Evolutionary conservation across 2,888 invertebrate genomes (phyloP).

Genomic region (Diachrysia chrysitis): DNA sequence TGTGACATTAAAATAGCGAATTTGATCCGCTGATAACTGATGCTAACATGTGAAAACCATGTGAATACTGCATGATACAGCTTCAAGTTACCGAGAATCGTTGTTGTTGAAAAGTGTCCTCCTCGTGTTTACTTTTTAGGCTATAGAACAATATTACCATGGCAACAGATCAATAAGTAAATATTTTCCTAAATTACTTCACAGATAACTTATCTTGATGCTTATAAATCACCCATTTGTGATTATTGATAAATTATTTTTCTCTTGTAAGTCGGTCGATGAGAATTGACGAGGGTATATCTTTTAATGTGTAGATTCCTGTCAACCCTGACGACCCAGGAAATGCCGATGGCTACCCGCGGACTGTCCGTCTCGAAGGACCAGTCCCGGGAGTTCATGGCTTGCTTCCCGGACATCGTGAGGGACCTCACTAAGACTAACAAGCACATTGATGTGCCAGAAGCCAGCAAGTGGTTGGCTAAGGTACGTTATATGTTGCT

Average conservation of each 20-base stretch:
- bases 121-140: not conserved
- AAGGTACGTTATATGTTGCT: slow-evolving; percentile 89
- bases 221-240: not conserved
- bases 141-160: not conserved
- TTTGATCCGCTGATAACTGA: slow-evolving; percentile 41
- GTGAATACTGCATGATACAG: slow-evolving; percentile 41
- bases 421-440: slow-evolving; percentile 94
- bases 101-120: too few relatives aligned
- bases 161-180: slow-evolving; percentile 7
- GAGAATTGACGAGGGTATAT: slow-evolving; percentile 47
- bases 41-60: slow-evolving; percentile 46
- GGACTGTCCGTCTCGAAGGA: slow-evolving; percentile 93
- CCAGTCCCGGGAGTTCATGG: slow-evolving; percentile 96
- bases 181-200: slow-evolving; percentile 15
- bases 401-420: slow-evolving; percentile 95
- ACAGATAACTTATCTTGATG: slow-evolving; percentile 17
- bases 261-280: slow-evolving; percentile 39
- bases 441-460: slow-evolving; percentile 93
- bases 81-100: slow-evolving; percentile 20
- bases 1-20: slow-evolving; percentile 33
- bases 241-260: slow-evolving; percentile 18
- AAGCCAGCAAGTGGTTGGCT: slow-evolving; percentile 94
- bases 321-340: slow-evolving; percentile 90
- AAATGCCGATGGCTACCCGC: slow-evolving; percentile 90
- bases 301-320: slow-evolving; percentile 84